Base-by-base conservation (phyloP, 2,888 invertebrate species). In the Tholera decimalis region DNA sequence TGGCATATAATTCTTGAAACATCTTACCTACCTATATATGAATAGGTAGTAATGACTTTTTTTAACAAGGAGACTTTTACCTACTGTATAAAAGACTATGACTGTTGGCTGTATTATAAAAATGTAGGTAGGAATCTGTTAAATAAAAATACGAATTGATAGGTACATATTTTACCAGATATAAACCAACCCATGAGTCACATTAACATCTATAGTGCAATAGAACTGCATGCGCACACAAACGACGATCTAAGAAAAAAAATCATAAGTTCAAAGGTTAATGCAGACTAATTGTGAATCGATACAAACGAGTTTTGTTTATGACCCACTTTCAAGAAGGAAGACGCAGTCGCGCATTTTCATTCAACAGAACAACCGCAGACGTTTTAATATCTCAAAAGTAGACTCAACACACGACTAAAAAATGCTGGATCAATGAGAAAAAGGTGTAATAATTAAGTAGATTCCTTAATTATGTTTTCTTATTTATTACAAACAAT, bases 221-320 rank as follows among this genome's bases (percentile, higher is more conserved):
- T 68, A 70, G 55, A 64, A 78, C 63, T 37, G 65, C 57, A 46
- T 53, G 50, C 51, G 18, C 46, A 65, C 39, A 61, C 51, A 74
- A 66, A 66, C 65, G 54, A 64, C 50, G 39, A 53, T 54, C 22
- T 55, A 33, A 58, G 49, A 57, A 66, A 63, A 61, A n/a, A 69
- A 54, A 60, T 47, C 22, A 59, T 56, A 69, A 58, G 72, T 64
- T 72, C 69, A 69, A 70, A 80, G 81, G 79, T 75, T 80, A 80
- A 77, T 77, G 61, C 66, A 66, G 55, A 67, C 65, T 80, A 80
- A 77, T 79, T 80, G 65, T 68, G 54, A 65, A 73, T 54, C 58
- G 62, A 68, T 70, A 77, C 53, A 18, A 79, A 79, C 80, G 50
- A 64, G 79, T 64, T 77, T 70, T 57, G 51, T 68, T 73, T 62